Percentiles rank a stretch among this genome's conserved stretches.
Conservation (phyloP, 2,113 vertebrate species). For the Cranoglanis bouderius region DNA sequence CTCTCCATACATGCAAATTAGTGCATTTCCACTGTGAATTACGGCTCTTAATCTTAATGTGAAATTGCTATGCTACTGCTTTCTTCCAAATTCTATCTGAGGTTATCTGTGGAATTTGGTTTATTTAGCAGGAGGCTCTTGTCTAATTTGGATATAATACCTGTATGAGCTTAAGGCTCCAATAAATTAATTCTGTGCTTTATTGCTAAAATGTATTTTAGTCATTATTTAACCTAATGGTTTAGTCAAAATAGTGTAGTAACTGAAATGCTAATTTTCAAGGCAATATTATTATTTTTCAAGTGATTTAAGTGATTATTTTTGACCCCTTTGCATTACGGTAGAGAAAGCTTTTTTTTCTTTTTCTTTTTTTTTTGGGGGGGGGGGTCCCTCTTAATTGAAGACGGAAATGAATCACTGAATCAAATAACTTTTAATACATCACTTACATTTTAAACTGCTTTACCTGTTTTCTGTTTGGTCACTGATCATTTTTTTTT, state of each 20-base stretch:
- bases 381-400: neutral
- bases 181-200: neutral
- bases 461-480: neutral
- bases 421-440: neutral
- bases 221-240: neutral
- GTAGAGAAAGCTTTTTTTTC: neutral
- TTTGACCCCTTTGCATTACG: neutral
- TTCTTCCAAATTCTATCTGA: neutral
- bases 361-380: neutral
- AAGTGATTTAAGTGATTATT: neutral
- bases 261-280: neutral
- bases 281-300: neutral
- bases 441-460: neutral
- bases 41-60: constrained; percentile 4
- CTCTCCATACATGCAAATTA: constrained; percentile 11
- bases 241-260: neutral
- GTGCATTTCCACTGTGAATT: constrained; percentile 4
- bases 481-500: neutral
- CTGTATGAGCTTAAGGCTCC: neutral
- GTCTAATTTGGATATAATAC: constrained; percentile 4
- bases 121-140: neutral
- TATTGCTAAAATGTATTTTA: neutral
- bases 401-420: neutral
- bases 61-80: neutral
- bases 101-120: constrained; percentile 6